Percentiles rank a stretch among this genome's conserved stretches.
Conservation (phyloP, 2,888 invertebrate species). For the Sycophila texana region DNA sequence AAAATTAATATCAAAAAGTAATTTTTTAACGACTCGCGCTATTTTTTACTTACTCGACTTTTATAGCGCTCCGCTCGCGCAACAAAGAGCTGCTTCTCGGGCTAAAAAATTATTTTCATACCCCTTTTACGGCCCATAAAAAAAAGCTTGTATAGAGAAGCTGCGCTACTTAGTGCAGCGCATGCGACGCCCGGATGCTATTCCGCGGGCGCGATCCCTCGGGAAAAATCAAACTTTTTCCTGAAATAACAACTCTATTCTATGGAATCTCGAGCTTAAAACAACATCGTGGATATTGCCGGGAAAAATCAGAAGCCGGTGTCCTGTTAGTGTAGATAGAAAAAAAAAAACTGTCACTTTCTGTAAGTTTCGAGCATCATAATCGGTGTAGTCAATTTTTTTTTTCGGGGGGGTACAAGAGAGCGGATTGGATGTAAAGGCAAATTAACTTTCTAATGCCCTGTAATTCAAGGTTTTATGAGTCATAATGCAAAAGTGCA, state of each 20-base stretch:
- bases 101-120: slow-evolving; percentile 46
- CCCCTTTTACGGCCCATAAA: slow-evolving; percentile 42
- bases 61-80: slow-evolving; percentile 1
- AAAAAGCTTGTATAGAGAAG: slow-evolving; percentile 28
- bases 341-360: neutral
- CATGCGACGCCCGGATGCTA: slow-evolving; percentile 5
- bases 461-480: slow-evolving; percentile 4
- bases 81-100: slow-evolving; percentile 17
- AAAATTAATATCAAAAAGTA: slow-evolving; percentile 32
- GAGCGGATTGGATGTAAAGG: neutral
- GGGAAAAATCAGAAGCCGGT: no score
- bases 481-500: slow-evolving; percentile 6
- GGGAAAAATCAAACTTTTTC: neutral
- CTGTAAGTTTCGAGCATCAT: no score
- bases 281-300: no score
- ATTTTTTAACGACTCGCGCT: slow-evolving; percentile 19
- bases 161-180: neutral
- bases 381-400: neutral
- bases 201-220: slow-evolving; percentile 4
- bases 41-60: slow-evolving; percentile 35
- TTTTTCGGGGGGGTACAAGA: neutral
- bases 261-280: no score
- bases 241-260: no score
- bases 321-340: neutral
- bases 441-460: slow-evolving; percentile 41